These are phyloP conservation scores for Isichthys henryi DNA, from an alignment of 2,113 vertebrate species.

Conservation along the genomic window DNA sequence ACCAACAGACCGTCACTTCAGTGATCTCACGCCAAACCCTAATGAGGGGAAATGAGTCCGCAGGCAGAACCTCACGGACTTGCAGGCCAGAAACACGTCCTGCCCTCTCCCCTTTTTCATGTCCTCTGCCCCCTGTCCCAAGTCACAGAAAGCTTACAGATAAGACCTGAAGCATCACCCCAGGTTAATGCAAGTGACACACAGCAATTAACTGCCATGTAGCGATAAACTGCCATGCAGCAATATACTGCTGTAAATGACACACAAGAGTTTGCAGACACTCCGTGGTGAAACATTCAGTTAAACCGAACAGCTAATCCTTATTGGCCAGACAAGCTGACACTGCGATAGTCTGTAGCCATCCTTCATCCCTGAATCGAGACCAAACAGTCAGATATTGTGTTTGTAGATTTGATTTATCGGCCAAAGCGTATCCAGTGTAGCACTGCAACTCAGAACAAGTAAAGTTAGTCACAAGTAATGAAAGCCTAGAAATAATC, in stretches of 20 bases:
- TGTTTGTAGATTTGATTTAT: not conserved
- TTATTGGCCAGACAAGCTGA: not conserved
- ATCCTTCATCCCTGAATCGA: not conserved
- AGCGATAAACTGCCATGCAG: no score
- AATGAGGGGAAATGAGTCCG: not conserved
- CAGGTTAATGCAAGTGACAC: not conserved
- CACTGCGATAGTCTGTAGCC: not conserved
- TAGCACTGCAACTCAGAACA: not conserved
- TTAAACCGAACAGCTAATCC: not conserved
- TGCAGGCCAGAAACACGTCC: not conserved
- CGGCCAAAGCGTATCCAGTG: not conserved
- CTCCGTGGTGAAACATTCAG: not conserved
- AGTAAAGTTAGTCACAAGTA: not conserved
- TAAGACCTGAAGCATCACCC: not conserved
- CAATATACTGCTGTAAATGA: not conserved
- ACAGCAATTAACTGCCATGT: not conserved
- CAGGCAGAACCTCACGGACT: not conserved
- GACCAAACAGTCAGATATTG: not conserved
- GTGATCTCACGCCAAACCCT: not conserved
- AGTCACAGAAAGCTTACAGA: not conserved
- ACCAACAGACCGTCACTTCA: not conserved
- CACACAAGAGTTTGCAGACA: not conserved
- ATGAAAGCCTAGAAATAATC: not conserved
- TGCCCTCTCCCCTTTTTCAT: not conserved
- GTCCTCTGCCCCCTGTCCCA: not conserved